These are phyloP conservation scores for Acanthurus tractus DNA, from an alignment of 2,797 vertebrate genomes.

Conservation along the genomic window DNA sequence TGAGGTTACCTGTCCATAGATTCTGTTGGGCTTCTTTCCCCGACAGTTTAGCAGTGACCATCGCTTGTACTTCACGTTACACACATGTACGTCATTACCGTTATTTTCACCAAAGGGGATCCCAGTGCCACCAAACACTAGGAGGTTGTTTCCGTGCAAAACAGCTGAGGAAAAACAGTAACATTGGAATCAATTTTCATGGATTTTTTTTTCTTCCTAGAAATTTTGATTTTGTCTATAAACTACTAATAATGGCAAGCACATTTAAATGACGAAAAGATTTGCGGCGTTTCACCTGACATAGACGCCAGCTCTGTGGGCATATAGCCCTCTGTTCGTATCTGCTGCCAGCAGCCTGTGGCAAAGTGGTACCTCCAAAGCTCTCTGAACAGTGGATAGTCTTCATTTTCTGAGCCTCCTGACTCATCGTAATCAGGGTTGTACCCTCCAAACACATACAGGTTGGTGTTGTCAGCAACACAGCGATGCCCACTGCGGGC, in stretches of 20 bases:
- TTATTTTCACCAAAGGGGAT: slow-evolving; percentile 99
- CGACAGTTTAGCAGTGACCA: slow-evolving; percentile 97
- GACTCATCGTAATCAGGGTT: slow-evolving; percentile 98
- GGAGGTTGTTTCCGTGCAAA: slow-evolving; percentile 96
- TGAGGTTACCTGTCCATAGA: slow-evolving; percentile 94
- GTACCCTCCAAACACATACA: slow-evolving; percentile 98
- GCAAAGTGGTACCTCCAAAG: slow-evolving; percentile 98
- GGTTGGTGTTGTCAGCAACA: slow-evolving; percentile 94
- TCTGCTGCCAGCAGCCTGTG: slow-evolving; percentile 96
- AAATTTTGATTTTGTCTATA: not conserved
- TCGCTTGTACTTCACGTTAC: slow-evolving; percentile 96
- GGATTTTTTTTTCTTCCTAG: not conserved
- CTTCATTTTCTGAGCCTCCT: slow-evolving; percentile 94
- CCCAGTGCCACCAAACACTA: slow-evolving; percentile 98
- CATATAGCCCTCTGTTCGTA: slow-evolving; percentile 97
- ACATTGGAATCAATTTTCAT: not conserved
- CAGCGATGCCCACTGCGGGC: slow-evolving; percentile 97
- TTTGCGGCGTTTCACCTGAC: slow-evolving; percentile 87
- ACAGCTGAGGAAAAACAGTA: slow-evolving; percentile 86
- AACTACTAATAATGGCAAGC: not conserved
- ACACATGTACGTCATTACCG: slow-evolving; percentile 96
- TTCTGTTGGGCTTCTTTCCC: slow-evolving; percentile 96
- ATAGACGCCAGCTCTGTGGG: slow-evolving; percentile 97
- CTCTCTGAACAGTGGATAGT: slow-evolving; percentile 97
- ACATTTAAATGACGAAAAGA: too few relatives aligned